A percentile compares a stretch with the other conserved stretches of the same genome.
Evolutionary conservation across 2,113 vertebrate genomes (phyloP).

Genomic region (Cyanistes caeruleus): DNA sequence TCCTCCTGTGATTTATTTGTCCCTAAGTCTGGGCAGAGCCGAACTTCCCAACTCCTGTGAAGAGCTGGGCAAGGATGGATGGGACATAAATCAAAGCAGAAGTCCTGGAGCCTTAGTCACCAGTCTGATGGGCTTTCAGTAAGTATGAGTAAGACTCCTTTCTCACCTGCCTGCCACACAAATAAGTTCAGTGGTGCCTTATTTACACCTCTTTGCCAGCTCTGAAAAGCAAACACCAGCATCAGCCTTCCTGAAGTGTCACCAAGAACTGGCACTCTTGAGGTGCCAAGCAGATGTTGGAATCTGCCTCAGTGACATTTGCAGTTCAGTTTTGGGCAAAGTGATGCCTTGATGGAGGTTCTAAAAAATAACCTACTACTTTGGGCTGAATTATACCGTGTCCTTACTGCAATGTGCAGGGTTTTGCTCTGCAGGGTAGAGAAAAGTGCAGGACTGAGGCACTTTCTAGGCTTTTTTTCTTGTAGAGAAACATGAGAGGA

Average conservation of each 20-base stretch:
- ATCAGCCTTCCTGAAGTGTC: background rate
- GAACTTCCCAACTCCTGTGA: background rate
- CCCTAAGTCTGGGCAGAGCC: background rate
- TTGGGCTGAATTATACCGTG: background rate
- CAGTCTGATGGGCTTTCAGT: constrained; percentile 24
- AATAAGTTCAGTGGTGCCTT: background rate
- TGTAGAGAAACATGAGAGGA: background rate
- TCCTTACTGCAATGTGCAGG: background rate
- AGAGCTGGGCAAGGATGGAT: constrained; percentile 27
- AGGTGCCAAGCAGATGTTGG: background rate
- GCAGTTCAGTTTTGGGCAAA: background rate
- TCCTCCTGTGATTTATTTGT: background rate
- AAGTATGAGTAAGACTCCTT: background rate
- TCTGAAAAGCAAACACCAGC: background rate
- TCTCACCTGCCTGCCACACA: background rate
- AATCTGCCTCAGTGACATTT: background rate
- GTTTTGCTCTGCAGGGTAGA: background rate
- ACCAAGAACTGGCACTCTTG: rapidly evolving
- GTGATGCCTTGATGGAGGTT: background rate
- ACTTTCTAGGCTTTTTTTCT: background rate
- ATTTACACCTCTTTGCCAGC: background rate
- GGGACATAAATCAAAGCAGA: constrained; percentile 1
- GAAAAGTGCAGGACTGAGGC: background rate
- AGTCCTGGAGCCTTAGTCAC: constrained; percentile 32
- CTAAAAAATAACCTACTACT: background rate